Conservation (phyloP, 2,113 vertebrate genomes). For the Eretmodus cyanostictus region DNA sequence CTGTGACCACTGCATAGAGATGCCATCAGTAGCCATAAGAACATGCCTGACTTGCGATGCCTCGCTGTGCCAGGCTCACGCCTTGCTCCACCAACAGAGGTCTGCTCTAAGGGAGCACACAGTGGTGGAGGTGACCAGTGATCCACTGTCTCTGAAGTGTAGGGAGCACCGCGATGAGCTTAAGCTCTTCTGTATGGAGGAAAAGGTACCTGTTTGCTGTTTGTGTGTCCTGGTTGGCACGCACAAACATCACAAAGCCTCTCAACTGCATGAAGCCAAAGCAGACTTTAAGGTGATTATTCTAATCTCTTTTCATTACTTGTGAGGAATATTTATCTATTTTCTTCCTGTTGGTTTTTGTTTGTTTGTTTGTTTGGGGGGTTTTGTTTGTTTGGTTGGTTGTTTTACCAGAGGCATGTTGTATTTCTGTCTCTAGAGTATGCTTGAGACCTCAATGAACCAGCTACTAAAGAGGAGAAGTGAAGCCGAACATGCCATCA, state of each 20-base stretch:
- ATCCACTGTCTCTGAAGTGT: conserved; percentile 68
- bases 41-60: conserved; percentile 72
- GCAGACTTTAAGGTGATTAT: conserved; percentile 59
- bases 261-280: conserved; percentile 59
- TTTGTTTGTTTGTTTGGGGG: rapidly evolving
- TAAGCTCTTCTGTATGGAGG: conserved; percentile 69
- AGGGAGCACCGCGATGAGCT: conserved; percentile 66
- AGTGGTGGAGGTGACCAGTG: conserved; percentile 57
- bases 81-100: conserved; percentile 61
- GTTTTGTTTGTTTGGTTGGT: neutral
- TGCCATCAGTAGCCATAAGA: conserved; percentile 51
- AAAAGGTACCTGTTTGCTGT: conserved; percentile 61
- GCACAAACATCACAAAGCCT: conserved; percentile 62
- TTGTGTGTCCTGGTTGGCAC: conserved; percentile 62
- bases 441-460: conserved; percentile 44
- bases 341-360: neutral
- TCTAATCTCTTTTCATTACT: neutral
- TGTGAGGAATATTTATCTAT: neutral
- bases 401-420: neutral
- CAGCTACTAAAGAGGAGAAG: conserved; percentile 55
- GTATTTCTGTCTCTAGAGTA: conserved; percentile 39
- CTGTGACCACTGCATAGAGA: conserved; percentile 72
- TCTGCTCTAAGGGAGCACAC: conserved; percentile 63
- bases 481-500: conserved; percentile 51
- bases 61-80: conserved; percentile 63